Percentiles rank a stretch among this genome's conserved stretches.
Evolutionary conservation across 2,797 vertebrate genomes (phyloP).

Genomic region (Gymnothorax javanicus): DNA sequence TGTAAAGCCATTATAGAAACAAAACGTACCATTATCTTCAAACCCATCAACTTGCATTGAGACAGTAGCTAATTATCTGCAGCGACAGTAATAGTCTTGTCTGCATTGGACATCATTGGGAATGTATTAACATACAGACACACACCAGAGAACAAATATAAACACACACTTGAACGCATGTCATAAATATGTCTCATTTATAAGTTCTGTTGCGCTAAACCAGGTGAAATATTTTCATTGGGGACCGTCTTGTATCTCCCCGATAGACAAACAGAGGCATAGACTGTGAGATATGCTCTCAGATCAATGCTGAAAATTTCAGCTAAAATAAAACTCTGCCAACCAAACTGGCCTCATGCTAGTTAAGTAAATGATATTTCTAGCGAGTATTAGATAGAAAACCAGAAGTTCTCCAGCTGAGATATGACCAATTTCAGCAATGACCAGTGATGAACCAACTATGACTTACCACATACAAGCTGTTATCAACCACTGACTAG

Average conservation of each 20-base stretch:
- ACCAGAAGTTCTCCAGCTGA: too few relatives aligned
- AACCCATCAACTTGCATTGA: background rate
- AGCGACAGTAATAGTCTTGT: background rate
- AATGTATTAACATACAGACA: background rate
- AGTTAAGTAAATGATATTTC: too few relatives aligned
- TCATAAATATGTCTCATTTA: background rate
- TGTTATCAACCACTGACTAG: too few relatives aligned
- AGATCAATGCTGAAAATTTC: too few relatives aligned
- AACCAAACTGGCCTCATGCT: too few relatives aligned
- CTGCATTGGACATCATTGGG: background rate
- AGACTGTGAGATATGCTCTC: background rate
- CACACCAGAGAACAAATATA: background rate
- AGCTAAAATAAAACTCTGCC: too few relatives aligned
- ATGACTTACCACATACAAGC: too few relatives aligned
- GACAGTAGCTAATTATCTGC: background rate
- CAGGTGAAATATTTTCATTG: background rate
- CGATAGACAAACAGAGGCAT: background rate
- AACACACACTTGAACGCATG: background rate
- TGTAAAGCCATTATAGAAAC: background rate
- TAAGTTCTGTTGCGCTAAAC: too few relatives aligned
- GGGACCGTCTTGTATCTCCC: background rate
- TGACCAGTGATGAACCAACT: too few relatives aligned
- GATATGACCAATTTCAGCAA: too few relatives aligned
- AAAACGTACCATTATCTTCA: background rate
- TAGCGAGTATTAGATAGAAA: too few relatives aligned